Evolutionary conservation across 2,113 vertebrate species (phyloP).

Genomic region (Mastomys natalensis): DNA sequence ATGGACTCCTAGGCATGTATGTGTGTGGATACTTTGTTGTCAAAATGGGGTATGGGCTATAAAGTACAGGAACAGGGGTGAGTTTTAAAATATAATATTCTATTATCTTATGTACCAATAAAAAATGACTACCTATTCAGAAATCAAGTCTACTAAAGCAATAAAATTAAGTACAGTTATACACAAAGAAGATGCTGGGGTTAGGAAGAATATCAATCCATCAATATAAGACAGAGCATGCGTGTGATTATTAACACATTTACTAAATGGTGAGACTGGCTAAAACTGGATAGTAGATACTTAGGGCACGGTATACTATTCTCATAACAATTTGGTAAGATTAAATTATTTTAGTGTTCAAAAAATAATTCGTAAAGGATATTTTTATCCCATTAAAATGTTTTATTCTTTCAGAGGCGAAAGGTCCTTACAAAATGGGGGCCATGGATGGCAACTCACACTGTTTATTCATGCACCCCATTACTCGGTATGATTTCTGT

Average conservation of each 20-base stretch:
- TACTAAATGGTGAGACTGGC: neutral
- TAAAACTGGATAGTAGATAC: neutral
- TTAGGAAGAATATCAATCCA: neutral
- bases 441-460: neutral
- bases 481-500: neutral
- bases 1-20: neutral
- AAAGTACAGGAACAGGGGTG: neutral
- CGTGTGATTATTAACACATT: neutral
- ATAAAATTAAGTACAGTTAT: slow-evolving; percentile 35
- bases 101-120: neutral
- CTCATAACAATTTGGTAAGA: slow-evolving; percentile 4
- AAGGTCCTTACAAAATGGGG: neutral
- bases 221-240: neutral
- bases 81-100: neutral
- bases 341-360: neutral
- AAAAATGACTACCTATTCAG: slow-evolving; percentile 31
- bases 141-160: slow-evolving; percentile 28
- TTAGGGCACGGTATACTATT: neutral
- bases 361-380: slow-evolving; percentile 13
- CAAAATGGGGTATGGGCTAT: neutral
- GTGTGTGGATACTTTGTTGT: too few relatives aligned
- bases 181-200: neutral
- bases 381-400: slow-evolving; percentile 29
- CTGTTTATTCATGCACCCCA: neutral
- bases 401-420: neutral